Evolutionary conservation across 1,140 invertebrate genomes (phyloP).

Genomic region (Microplitis mediator): DNA sequence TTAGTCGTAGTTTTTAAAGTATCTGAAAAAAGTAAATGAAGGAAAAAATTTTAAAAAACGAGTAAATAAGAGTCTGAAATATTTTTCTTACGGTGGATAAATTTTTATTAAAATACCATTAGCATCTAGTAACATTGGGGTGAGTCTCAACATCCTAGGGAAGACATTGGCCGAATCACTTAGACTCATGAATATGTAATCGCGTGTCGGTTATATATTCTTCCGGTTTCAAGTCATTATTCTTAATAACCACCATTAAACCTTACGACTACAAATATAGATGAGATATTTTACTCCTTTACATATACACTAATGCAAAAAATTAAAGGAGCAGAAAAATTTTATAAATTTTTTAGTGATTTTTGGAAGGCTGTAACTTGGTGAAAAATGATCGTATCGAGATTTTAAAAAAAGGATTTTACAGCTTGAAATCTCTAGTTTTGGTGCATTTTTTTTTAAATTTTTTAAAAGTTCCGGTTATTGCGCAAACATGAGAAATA

Average conservation of each 20-base stretch:
- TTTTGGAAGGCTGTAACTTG: no score
- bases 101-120: conserved; percentile 32
- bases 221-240: conserved; percentile 36
- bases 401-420: no score
- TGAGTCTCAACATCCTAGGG: conserved; percentile 1
- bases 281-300: background rate
- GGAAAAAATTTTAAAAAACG: background rate
- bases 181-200: conserved; percentile 40
- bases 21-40: no score
- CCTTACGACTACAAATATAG: conserved; percentile 1
- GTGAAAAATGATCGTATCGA: no score
- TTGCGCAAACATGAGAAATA: no score
- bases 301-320: no score
- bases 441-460: no score
- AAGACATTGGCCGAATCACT: conserved; percentile 40
- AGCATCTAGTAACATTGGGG: background rate
- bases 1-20: no score
- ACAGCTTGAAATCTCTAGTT: no score
- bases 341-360: no score
- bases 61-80: background rate
- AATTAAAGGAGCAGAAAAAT: no score
- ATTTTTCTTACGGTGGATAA: conserved; percentile 6
- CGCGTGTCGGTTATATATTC: conserved; percentile 18
- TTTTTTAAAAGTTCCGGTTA: no score
- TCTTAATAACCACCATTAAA: conserved; percentile 38